Evolutionary conservation across 2,888 invertebrate species (phyloP).

Genomic region (Lamproptera curius): DNA sequence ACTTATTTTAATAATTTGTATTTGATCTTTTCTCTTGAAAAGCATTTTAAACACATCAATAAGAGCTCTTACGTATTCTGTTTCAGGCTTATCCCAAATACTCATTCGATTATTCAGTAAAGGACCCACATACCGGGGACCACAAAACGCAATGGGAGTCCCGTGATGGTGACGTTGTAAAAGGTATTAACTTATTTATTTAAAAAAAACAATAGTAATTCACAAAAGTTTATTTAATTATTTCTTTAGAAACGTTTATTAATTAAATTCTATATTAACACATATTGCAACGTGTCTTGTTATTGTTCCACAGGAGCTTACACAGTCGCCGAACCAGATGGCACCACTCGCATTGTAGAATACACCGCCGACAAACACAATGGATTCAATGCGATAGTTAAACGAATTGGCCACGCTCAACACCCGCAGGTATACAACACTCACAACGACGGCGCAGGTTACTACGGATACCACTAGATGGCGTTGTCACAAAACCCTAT

Average conservation of each 20-base stretch:
- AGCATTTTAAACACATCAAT: too few relatives aligned
- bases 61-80: too few relatives aligned
- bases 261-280: background rate
- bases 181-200: constrained; percentile 44
- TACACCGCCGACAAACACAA: constrained; percentile 72
- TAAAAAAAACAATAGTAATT: background rate
- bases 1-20: too few relatives aligned
- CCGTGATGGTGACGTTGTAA: constrained; percentile 80
- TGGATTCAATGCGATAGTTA: constrained; percentile 74
- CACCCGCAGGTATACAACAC: constrained; percentile 63
- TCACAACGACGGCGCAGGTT: constrained; percentile 43
- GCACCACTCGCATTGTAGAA: constrained; percentile 71
- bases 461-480: constrained; percentile 66
- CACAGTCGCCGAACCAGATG: constrained; percentile 70
- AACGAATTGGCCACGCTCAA: constrained; percentile 66
- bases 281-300: background rate
- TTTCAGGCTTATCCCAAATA: constrained; percentile 79
- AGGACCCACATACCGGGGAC: constrained; percentile 80
- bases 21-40: too few relatives aligned
- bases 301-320: constrained; percentile 59
- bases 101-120: constrained; percentile 79
- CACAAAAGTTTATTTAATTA: too few relatives aligned
- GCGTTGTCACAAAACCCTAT: too few relatives aligned
- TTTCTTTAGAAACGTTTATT: constrained; percentile 2
- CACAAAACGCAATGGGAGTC: constrained; percentile 79